Percentiles rank a stretch among this genome's conserved stretches.
Evolutionary conservation across 2,113 vertebrate genomes (phyloP).

Genomic region (Macaca mulatta): DNA sequence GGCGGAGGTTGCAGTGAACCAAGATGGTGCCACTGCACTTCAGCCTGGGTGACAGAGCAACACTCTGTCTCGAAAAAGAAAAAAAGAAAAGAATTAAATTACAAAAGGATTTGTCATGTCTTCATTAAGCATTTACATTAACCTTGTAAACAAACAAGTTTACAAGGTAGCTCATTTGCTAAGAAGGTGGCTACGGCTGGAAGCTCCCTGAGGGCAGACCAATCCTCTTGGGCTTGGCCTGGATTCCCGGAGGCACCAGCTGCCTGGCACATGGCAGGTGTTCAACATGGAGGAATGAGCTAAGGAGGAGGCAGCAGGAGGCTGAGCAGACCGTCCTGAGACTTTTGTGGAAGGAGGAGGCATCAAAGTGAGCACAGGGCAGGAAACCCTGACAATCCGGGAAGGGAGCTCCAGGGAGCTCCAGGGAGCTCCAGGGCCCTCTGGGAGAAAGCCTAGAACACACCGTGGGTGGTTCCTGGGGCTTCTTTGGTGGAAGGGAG

Average conservation of each 20-base stretch:
- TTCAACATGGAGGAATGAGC: neutral
- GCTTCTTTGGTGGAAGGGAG: neutral
- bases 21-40: too few species aligned
- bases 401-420: neutral
- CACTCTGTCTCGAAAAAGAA: too few species aligned
- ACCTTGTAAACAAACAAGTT: too few species aligned
- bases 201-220: neutral
- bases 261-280: neutral
- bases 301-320: neutral
- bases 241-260: neutral
- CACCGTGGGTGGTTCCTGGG: neutral
- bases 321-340: neutral
- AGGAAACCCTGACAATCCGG: neutral
- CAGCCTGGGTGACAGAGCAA: too few species aligned
- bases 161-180: neutral
- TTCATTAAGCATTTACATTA: neutral
- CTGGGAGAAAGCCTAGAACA: neutral
- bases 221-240: neutral
- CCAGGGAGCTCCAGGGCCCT: neutral
- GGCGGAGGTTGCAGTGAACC: too few species aligned
- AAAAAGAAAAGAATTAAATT: neutral
- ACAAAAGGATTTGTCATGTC: neutral
- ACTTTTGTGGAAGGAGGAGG: neutral
- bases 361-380: too few species aligned
- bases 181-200: neutral